Evolutionary conservation across 2,888 invertebrate species (phyloP).

Genomic region (Tortrix viridana): DNA sequence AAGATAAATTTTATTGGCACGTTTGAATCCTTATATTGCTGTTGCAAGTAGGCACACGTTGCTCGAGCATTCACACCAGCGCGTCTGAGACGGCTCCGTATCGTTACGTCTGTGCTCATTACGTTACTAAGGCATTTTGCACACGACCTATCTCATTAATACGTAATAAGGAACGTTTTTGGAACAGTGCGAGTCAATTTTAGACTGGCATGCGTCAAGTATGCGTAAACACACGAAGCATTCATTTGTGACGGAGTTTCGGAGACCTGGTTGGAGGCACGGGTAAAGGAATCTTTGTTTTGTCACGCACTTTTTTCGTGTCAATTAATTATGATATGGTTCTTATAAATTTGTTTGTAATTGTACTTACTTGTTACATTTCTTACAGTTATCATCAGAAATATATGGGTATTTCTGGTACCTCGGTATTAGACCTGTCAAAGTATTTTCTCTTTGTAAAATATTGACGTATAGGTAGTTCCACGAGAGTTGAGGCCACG

Average conservation of each 20-base stretch:
- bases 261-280: constrained; percentile 20
- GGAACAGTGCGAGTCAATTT: constrained; percentile 30
- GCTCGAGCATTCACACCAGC: constrained; percentile 50
- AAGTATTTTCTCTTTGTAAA: too few relatives aligned
- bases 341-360: too few relatives aligned
- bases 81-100: constrained; percentile 56
- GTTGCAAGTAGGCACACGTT: neutral
- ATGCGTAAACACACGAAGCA: constrained; percentile 33
- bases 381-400: too few relatives aligned
- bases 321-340: neutral
- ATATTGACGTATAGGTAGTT: too few relatives aligned
- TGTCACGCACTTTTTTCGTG: neutral
- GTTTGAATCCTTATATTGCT: neutral
- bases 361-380: too few relatives aligned
- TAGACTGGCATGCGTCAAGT: constrained; percentile 31
- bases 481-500: too few relatives aligned
- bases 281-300: constrained; percentile 1
- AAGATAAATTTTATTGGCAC: too few relatives aligned
- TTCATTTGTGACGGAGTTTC: constrained; percentile 26
- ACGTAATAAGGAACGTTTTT: constrained; percentile 37
- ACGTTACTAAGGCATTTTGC: constrained; percentile 41
- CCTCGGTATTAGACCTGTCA: too few relatives aligned
- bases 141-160: constrained; percentile 37
- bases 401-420: too few relatives aligned
- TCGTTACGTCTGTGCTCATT: constrained; percentile 58